phyloP scores from a whole-genome alignment of 2,113 vertebrate species.

The Lagenorhynchus albirostris region DNA sequence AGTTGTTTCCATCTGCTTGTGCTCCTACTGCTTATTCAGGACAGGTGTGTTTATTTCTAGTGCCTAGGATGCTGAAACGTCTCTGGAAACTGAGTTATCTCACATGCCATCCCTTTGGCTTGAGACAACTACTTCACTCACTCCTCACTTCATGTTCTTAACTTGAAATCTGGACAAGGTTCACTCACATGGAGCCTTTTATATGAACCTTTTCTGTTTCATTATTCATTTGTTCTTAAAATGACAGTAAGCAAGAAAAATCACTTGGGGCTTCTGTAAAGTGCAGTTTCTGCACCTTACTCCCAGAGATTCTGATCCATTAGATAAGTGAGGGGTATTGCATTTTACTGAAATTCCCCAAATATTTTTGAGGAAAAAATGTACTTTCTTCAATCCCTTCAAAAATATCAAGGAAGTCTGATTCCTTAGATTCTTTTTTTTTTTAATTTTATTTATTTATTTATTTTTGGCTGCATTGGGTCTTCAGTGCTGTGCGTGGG shows the following conservation, averaged over 20 bases:
- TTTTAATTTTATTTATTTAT: too few relatives aligned
- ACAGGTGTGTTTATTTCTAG: background rate
- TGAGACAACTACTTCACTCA: background rate
- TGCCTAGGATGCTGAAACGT: background rate
- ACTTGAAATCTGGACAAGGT: background rate
- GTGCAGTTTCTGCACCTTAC: background rate
- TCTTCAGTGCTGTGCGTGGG: too few relatives aligned
- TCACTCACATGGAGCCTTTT: background rate
- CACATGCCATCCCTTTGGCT: background rate
- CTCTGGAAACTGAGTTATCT: background rate
- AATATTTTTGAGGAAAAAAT: background rate
- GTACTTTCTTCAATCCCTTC: background rate
- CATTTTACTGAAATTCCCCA: background rate
- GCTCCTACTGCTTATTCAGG: background rate
- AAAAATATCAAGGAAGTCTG: too few relatives aligned
- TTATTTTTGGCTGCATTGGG: too few relatives aligned
- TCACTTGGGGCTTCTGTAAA: background rate
- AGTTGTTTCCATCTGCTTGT: background rate
- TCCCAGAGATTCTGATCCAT: background rate
- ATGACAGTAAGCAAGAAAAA: background rate
- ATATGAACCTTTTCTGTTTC: background rate
- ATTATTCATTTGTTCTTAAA: slow-evolving; percentile 16
- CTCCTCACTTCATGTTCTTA: background rate
- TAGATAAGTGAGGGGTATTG: background rate
- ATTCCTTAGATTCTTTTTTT: too few relatives aligned